A percentile compares a stretch with the other conserved stretches of the same genome.
Conservation (phyloP, 30 jellyfish, hydroid and myxozoan genomes). For the Sanderia malayensis region DNA sequence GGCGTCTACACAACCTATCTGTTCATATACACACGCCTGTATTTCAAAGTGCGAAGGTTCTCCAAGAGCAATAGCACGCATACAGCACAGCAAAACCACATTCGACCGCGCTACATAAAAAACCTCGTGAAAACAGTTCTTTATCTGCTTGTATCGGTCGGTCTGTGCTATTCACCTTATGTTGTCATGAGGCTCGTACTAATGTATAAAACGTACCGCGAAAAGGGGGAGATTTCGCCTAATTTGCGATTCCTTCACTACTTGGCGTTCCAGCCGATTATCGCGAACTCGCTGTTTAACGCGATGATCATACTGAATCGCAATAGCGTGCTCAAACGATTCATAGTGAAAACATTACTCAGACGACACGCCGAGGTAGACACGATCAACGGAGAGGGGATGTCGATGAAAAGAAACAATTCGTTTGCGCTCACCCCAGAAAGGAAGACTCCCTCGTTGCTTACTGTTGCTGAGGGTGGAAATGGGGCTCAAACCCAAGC, state of each 20-base stretch:
- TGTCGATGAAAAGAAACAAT: neutral
- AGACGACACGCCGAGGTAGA: neutral
- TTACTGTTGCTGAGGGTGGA: too few relatives aligned
- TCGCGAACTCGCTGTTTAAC: conserved; percentile 27
- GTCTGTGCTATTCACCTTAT: conserved; percentile 32
- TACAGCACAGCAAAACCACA: neutral
- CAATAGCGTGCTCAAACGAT: conserved; percentile 19
- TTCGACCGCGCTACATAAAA: conserved; percentile 26
- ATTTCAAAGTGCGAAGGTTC: conserved; percentile 19
- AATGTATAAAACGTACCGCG: conserved; percentile 7
- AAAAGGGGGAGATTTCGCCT: conserved; percentile 8
- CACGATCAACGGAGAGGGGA: neutral
- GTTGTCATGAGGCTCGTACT: conserved; percentile 17
- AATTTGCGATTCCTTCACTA: conserved; percentile 32
- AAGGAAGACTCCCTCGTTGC: too few relatives aligned
- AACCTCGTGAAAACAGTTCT: conserved; percentile 26
- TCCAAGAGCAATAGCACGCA: conserved; percentile 20
- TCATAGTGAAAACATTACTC: neutral
- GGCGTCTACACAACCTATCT: conserved; percentile 12
- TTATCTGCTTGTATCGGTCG: conserved; percentile 31
- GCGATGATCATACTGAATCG: conserved; percentile 24
- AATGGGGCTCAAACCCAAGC: too few relatives aligned
- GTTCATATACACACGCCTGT: conserved; percentile 31
- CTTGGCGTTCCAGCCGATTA: conserved; percentile 29
- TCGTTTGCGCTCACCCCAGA: too few relatives aligned